Base-by-base conservation (phyloP, 2,113 vertebrate genomes). In the Neoarius graeffei region DNA sequence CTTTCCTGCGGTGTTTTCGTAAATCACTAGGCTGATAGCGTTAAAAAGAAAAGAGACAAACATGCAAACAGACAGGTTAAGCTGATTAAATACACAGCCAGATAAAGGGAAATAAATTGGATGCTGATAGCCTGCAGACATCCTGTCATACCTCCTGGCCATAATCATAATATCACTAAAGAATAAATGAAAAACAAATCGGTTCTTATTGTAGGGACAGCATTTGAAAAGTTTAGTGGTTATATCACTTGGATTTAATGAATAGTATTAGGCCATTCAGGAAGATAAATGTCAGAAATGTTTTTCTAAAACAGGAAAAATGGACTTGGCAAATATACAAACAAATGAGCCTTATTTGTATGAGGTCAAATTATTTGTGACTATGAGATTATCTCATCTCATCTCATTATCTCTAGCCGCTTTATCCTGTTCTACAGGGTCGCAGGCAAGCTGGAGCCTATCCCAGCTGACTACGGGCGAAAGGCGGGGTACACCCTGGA, bases 1-100 rank as follows among this genome's bases (percentile, higher is more conserved):
- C 96, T 97, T 97, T 98, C 94, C 97, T 95, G 92, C 98, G 97
- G 89, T 99, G 98, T 93, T 99, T 99, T 94, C 98, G 96, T 95
- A 99, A 95, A 95, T 99, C 98, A 83, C 98, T 99, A 87, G 98
- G 98, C 98, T 99, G 93, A 93, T 71, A 87, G 92, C 87, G 92
- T 92, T 92, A 93, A 42, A 62, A 67, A 89, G 59, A 92, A 90
- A 91, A 90, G 69, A 88, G 23, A 76, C 66, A 86, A 62, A 69
- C 56, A 88, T n/a, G 60, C 82, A 90, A 71, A 87, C 74, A 90
- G 77, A 94, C 91, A 90, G 77, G 95, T 88, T 94, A 92, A 94
- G 86, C 93, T 90, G 62, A 84, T 88, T 89, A 89, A 80, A 86
- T 71, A 85, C 54, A 60, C 15, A 48, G 84, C n/a, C 76, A 76